Base-by-base conservation (phyloP, 2,113 vertebrate genomes). In the Steatornis caripensis region DNA sequence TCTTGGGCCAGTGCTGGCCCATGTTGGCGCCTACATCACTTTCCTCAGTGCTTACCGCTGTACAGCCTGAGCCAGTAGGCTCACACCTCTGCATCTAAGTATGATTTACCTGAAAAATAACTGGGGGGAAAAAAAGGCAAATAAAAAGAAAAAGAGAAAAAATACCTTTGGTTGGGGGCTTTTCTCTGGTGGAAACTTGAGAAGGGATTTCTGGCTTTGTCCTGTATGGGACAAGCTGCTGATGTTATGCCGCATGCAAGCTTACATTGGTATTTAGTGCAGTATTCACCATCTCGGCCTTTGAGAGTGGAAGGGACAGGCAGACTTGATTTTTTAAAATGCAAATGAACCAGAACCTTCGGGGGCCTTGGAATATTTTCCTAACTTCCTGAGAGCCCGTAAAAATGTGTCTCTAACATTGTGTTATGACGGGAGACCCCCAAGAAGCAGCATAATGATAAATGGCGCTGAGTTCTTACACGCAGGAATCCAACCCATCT, bases 321-420 rank as follows among this genome's bases (percentile, higher is more conserved):
- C 66, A 88, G 83, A 81, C 94, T 95, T 95, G 96, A 92, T 80
- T 97, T 97, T 94, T 94, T 89, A 87, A 97, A 81, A 89, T 54
- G 51, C 62, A 97, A 88, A 83, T 22, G 18, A 95, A 93, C 75
- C 57, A 93, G 78, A 94, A 82, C 95, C 39, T 21, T 30, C 64
- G 80, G 69, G 62, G 60, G 34, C 68, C 75, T 68, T 39, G 58
- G 43, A 75, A 88, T 62, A 61, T 53, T 65, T 71, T 65, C 37
- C 58, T 39, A 13, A 71, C 46, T 70, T 87, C 62, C 62, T 34
- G 11, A 55, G 36, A 76, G 79, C 39, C 65, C 84, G 54, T 80
- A 82, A 87, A 81, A 85, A 51, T 1, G 15, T 60, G n/a, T 68
- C 58, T 87, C 37, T 53, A 46, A 66, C 39, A 6, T 7, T n/a